Evolutionary conservation across 2,113 vertebrate genomes (phyloP).

Genomic region (Scomber scombrus): DNA sequence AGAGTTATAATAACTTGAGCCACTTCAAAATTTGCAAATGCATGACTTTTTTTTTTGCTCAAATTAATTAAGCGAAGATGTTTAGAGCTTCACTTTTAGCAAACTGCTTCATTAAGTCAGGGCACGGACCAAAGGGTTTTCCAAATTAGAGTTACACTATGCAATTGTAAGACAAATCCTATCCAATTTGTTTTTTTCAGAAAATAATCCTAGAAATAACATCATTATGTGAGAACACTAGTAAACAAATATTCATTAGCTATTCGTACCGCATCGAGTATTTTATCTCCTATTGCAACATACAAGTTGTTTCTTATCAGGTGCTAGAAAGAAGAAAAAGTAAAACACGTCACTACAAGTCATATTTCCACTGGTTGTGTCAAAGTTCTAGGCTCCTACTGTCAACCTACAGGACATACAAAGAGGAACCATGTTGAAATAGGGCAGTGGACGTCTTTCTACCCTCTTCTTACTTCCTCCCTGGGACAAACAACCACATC

Average conservation of each 20-base stretch:
- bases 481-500: conserved; percentile 40
- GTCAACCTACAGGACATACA: conserved; percentile 71
- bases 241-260: conserved; percentile 62
- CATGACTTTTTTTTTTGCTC: conserved; percentile 3
- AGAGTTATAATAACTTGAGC: conserved; percentile 19
- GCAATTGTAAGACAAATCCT: conserved; percentile 57
- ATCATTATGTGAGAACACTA: conserved; percentile 66
- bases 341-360: conserved; percentile 62
- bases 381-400: conserved; percentile 64
- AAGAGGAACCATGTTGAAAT: conserved; percentile 63
- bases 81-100: conserved; percentile 46
- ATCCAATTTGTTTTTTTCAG: conserved; percentile 51
- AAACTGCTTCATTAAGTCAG: conserved; percentile 61
- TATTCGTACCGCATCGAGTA: conserved; percentile 54
- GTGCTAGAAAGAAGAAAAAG: conserved; percentile 63
- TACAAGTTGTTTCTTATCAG: conserved; percentile 57
- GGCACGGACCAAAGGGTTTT: conserved; percentile 43
- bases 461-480: conserved; percentile 28
- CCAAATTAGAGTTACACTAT: conserved; percentile 58
- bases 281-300: conserved; percentile 64
- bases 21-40: conserved; percentile 28
- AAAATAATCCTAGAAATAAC: conserved; percentile 64
- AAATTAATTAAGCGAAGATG: conserved; percentile 56
- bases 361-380: conserved; percentile 61
- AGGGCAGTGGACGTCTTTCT: conserved; percentile 16